phyloP scores from a whole-genome alignment of 2,113 vertebrate species.

The Mustela nigripes region DNA sequence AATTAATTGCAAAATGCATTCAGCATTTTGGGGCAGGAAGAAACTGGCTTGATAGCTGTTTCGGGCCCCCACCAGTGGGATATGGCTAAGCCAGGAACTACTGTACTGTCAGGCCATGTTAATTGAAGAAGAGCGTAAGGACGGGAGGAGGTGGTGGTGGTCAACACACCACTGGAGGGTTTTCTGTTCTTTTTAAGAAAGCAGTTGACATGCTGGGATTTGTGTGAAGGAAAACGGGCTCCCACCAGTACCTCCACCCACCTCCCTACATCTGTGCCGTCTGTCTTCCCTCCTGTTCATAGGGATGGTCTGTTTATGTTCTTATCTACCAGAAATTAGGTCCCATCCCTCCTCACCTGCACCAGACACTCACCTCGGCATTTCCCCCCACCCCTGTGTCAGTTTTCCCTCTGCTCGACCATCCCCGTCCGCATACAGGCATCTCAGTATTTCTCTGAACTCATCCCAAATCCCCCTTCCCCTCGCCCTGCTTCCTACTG shows the following conservation, averaged over 20 bases:
- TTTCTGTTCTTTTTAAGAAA: conserved; percentile 31
- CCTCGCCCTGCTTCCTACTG: background rate
- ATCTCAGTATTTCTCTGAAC: background rate
- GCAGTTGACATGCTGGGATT: conserved; percentile 9
- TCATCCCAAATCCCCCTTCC: background rate
- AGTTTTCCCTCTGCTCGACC: background rate
- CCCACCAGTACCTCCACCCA: background rate
- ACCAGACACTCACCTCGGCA: background rate
- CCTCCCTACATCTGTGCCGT: background rate
- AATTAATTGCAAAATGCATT: background rate
- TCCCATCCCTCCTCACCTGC: background rate
- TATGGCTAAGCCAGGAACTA: background rate
- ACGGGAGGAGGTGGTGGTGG: background rate
- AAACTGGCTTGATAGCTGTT: conserved; percentile 2
- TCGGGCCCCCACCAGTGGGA: background rate
- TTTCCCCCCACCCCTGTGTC: background rate
- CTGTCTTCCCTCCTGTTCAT: background rate
- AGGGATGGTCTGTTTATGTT: background rate
- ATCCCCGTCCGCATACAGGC: background rate
- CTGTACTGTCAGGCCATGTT: background rate
- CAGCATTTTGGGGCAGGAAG: background rate
- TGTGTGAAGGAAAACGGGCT: conserved; percentile 18
- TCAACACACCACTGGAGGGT: background rate
- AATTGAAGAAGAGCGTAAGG: background rate
- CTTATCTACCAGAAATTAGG: background rate